These are phyloP conservation scores for Ptychodera flava DNA, from an alignment of 35 echinoderm and acorn worm species.

Conservation along the genomic window DNA sequence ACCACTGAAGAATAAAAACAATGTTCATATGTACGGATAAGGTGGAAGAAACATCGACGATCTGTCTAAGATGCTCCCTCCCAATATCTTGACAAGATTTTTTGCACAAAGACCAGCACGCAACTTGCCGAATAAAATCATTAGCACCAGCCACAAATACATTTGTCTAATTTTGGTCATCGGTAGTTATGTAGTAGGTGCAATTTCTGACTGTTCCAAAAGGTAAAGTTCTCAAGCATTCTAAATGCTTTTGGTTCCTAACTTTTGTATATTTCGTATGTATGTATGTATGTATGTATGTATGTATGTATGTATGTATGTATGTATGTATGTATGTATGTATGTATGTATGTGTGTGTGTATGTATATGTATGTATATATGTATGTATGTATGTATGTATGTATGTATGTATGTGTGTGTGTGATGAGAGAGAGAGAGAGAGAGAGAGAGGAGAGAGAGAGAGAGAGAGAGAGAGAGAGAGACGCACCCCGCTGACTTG, in stretches of 20 bases:
- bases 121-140: too few relatives aligned
- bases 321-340: constrained; percentile 2
- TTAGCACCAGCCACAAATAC: too few relatives aligned
- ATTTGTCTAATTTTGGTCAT: too few relatives aligned
- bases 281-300: constrained; percentile 2
- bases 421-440: not conserved
- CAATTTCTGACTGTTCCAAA: not conserved
- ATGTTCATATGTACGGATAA: too few relatives aligned
- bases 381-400: not conserved
- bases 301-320: constrained; percentile 2
- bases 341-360: not conserved
- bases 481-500: too few relatives aligned
- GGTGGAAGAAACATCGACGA: too few relatives aligned
- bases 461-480: too few relatives aligned
- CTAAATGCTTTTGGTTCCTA: not conserved
- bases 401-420: not conserved
- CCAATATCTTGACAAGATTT: too few relatives aligned
- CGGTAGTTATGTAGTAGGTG: not conserved
- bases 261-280: not conserved
- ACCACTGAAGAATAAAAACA: too few relatives aligned
- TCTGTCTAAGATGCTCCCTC: too few relatives aligned
- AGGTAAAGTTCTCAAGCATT: not conserved
- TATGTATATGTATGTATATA: not conserved
- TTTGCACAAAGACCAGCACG: too few relatives aligned
- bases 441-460: too few relatives aligned